Base-by-base conservation (phyloP, 1,140 invertebrate genomes). In the Macrosteles quadrilineatus region DNA sequence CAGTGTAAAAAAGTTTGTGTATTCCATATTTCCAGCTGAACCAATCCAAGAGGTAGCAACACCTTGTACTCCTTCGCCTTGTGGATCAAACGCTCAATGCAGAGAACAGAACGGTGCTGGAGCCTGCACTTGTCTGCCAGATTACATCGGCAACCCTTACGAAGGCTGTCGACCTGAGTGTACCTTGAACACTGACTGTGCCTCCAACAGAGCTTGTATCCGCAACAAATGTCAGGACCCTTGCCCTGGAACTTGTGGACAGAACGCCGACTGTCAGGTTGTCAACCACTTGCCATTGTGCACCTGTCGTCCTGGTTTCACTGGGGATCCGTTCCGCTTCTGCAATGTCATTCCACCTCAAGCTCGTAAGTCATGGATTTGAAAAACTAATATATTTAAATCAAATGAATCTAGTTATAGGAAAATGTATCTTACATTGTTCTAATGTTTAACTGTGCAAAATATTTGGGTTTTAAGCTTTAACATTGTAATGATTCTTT, bases 51-150 rank as follows among this genome's bases (percentile, higher is more conserved):
- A 75, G 50, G 59, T 66, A 65, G 36, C 74, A 66, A 79, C 86
- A 70, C 88, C 91, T 63, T 93, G 91, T 76, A 84, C 86, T 75
- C 90, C 90, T 47, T 90, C 88, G 25, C 91, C 91, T 47, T 94
- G 91, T 78, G 92, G 91, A 50, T 84, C 87, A 2, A 94, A 94
- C 81, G 90, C 92, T 50, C 71, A 91, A 75, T 90, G 88, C 79
- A 87, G 88, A 81, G 91, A 93, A 80, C 87, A 86, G 68, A 90
- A 91, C 74, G 90, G 88, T 27, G 90, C 87, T 62, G 87, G 86
- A 1, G 85, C 87, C 19, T 90, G 88, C 76, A 75, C 78, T 30
- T 84, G 83, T 73, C 69, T 84, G 19, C 78, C 81, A 6, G 80
- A 83, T 68, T 85, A 83, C 72, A 79, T 82, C 71, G 85, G 84